Base-by-base conservation (phyloP, 2,797 vertebrate genomes). In the Otolemur crassicaudatus region DNA sequence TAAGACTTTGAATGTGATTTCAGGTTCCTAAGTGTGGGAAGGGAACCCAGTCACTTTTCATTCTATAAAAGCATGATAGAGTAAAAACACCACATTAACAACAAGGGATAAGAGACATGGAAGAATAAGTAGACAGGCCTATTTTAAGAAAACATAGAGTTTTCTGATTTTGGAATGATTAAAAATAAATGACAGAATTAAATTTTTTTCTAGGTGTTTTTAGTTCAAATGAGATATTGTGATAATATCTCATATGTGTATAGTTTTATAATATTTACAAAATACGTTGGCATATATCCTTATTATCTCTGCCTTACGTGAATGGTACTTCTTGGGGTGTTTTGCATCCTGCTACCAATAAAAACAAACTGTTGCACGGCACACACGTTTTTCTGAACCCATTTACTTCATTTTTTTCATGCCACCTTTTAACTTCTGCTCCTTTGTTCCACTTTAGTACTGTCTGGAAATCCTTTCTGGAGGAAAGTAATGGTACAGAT, bases 121-220 rank as follows among this genome's bases (percentile, higher is more conserved):
- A 88, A 93, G 7, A 63, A 49, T 82, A 94, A 7, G 22, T 19
- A 63, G 82, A 94, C 63, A 58, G 25, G 19, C 53, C 23, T 81
- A 31, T 79, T 94, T 96, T 93, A 80, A 75, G 27, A 67, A 83
- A 87, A 87, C 70, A n/a, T 6, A 87, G 20, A 40, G 60, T 95
- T 95, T 94, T 91, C 76, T 81, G 56, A 86, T 93, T 93, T 94
- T 91, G 79, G 86, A 96, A 40, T 53, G 43, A 84, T 29, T 84
- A 14, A 81, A 82, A 75, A 86, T 19, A 75, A 82, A 53, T 88
- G 37, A 17, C 75, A 82, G 27, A 76, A 61, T 89, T 31, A 49
- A 96, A 53, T 56, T 82, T 95, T 77, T 95, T 92, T 93, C 31
- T 53, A 23, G 46, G 16, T 67, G 16, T 77, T 82, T 96, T 94